Evolutionary conservation across 2,797 vertebrate species (phyloP).

Genomic region (Miichthys miiuy): DNA sequence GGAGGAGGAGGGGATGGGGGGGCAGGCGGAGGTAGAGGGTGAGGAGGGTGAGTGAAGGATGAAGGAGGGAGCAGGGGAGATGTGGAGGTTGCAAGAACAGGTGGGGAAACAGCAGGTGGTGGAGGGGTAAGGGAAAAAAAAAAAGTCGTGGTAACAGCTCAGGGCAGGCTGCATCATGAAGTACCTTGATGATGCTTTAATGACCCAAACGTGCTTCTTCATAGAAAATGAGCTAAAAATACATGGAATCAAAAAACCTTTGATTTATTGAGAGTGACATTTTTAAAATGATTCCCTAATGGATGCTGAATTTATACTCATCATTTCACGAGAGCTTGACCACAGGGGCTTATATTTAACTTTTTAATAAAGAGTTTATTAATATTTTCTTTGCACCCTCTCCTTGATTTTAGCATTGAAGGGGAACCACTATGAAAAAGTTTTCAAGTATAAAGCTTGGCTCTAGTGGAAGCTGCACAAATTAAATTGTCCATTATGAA

Average conservation of each 20-base stretch:
- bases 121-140: slow-evolving; percentile 33
- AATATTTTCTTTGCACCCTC: neutral
- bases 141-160: slow-evolving; percentile 34
- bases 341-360: neutral
- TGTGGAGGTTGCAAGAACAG: slow-evolving; percentile 76
- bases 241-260: neutral
- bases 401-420: too few species aligned
- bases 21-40: neutral
- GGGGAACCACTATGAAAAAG: too few species aligned
- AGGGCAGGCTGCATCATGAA: slow-evolving; percentile 50
- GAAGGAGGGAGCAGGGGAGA: slow-evolving; percentile 54
- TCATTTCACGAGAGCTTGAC: slow-evolving; percentile 3
- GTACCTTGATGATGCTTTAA: slow-evolving; percentile 59
- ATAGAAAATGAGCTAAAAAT: slow-evolving; percentile 35
- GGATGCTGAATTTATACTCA: slow-evolving; percentile 7
- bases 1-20: slow-evolving; percentile 4
- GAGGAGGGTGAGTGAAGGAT: slow-evolving; percentile 29
- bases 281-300: slow-evolving; percentile 20
- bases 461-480: too few species aligned
- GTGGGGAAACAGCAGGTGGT: slow-evolving; percentile 82
- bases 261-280: slow-evolving; percentile 14
- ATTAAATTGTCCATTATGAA: too few species aligned
- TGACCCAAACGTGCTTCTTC: slow-evolving; percentile 30
- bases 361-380: neutral
- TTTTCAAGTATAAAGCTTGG: too few species aligned